Evolutionary conservation across 2,113 vertebrate species (phyloP).

Genomic region (Tamias sibiricus): DNA sequence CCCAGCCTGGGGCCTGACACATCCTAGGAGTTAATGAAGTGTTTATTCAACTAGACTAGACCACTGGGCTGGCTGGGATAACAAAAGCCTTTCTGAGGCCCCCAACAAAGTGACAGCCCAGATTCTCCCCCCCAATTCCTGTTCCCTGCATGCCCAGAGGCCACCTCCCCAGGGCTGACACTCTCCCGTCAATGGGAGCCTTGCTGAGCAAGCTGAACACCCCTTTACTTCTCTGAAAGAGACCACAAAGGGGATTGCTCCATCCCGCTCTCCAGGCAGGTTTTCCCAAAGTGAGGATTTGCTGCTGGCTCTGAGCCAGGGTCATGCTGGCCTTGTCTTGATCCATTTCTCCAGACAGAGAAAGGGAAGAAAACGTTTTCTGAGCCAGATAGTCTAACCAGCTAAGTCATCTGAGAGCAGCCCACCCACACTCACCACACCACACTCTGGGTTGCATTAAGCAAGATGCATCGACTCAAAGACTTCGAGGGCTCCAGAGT

Average conservation of each 20-base stretch:
- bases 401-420: background rate
- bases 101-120: background rate
- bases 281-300: background rate
- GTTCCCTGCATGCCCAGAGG: background rate
- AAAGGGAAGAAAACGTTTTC: background rate
- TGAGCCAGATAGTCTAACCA: conserved; percentile 31
- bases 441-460: background rate
- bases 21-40: background rate
- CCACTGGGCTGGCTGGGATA: background rate
- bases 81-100: background rate
- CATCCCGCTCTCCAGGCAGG: background rate
- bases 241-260: background rate
- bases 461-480: background rate
- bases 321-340: background rate
- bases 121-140: background rate
- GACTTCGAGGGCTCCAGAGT: background rate
- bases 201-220: background rate
- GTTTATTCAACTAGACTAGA: background rate
- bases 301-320: conserved; percentile 27
- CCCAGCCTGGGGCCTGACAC: background rate
- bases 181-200: background rate
- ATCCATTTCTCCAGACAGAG: conserved; percentile 5
- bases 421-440: background rate
- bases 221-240: background rate
- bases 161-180: background rate